phyloP scores from a whole-genome alignment of 2,888 invertebrate species.

The Sthenelais limicola region DNA sequence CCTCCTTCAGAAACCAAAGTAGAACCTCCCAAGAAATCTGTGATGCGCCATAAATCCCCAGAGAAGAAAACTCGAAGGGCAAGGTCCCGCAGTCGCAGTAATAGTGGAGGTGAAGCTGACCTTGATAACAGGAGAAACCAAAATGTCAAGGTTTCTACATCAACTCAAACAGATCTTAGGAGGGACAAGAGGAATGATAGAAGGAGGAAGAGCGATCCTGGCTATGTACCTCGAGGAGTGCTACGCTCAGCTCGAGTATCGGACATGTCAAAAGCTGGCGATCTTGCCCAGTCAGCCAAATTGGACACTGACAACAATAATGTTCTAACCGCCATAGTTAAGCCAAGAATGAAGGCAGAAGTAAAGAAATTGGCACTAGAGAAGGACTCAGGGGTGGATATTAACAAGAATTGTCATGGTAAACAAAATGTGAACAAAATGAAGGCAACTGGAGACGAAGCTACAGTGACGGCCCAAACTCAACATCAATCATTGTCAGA shows the following conservation, averaged over 20 bases:
- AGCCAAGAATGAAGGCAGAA: slow-evolving; percentile 5
- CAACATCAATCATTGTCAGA: too few species aligned
- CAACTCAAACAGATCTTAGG: slow-evolving; percentile 29
- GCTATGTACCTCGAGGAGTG: neutral
- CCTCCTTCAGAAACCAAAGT: too few species aligned
- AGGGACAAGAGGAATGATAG: slow-evolving; percentile 9
- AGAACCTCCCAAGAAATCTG: neutral
- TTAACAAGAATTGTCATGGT: too few species aligned
- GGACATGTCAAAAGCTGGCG: neutral
- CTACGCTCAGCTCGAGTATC: neutral
- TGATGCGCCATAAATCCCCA: neutral
- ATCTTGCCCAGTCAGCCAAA: neutral
- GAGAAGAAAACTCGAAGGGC: neutral
- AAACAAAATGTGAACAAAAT: too few species aligned
- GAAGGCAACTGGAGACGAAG: too few species aligned
- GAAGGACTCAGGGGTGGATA: slow-evolving; percentile 5
- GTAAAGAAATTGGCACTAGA: neutral
- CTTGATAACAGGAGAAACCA: slow-evolving; percentile 7
- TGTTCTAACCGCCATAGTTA: slow-evolving; percentile 8
- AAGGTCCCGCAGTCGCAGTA: slow-evolving; percentile 5
- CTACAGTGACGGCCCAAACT: too few species aligned
- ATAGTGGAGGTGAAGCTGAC: slow-evolving; percentile 11
- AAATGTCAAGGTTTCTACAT: neutral
- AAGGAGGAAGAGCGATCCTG: slow-evolving; percentile 23
- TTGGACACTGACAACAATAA: slow-evolving; percentile 19